Conservation (phyloP, 2,113 vertebrate genomes). For the Rhineura floridana region DNA sequence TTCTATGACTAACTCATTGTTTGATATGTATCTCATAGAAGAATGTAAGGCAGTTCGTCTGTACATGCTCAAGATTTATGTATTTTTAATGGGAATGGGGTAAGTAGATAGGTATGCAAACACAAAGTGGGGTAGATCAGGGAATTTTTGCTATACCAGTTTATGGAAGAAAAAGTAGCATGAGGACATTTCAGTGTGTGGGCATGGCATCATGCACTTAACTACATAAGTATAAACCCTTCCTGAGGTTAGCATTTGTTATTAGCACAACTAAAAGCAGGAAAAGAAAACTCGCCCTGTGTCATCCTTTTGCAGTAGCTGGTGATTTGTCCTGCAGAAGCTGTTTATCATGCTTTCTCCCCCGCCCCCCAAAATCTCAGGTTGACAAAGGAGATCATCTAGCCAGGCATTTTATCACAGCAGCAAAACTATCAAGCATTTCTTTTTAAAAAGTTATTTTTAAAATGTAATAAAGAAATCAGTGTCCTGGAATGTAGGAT, state of each 20-base stretch:
- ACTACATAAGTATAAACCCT: not conserved
- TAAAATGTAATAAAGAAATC: too few species aligned
- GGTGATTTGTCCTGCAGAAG: not conserved
- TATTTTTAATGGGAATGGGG: not conserved
- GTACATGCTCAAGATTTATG: not conserved
- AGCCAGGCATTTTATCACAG: not conserved
- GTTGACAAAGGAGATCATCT: not conserved
- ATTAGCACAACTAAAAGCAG: constrained; percentile 3
- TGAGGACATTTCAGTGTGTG: not conserved
- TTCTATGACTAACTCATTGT: not conserved
- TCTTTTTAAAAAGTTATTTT: not conserved
- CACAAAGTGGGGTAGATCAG: not conserved
- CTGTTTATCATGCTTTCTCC: not conserved
- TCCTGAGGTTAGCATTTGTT: constrained; percentile 3
- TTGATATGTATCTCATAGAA: not conserved
- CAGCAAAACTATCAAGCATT: not conserved
- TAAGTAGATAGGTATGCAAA: not conserved
- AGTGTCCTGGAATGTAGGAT: not conserved
- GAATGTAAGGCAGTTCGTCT: too few species aligned
- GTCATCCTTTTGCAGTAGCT: not conserved
- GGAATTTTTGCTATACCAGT: not conserved
- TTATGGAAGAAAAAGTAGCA: not conserved
- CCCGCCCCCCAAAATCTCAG: not conserved
- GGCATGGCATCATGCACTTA: not conserved
- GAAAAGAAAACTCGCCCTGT: not conserved